phyloP scores from a whole-genome alignment of 2,888 invertebrate species.

The Meteorus colon region DNA sequence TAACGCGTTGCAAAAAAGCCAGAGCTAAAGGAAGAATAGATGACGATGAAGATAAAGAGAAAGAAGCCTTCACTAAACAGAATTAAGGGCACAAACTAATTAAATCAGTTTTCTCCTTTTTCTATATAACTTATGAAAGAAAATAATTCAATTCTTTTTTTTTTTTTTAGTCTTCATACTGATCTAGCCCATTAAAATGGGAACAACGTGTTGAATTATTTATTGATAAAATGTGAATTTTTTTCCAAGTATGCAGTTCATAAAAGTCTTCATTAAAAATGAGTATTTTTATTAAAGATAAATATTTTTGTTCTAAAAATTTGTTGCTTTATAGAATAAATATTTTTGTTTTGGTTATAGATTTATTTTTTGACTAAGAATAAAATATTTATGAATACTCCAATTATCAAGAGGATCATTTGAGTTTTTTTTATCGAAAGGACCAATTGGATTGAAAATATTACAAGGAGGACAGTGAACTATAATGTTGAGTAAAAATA shows the following conservation, averaged over 20 bases:
- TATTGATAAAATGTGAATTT: not conserved
- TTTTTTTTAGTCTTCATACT: not conserved
- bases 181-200: not conserved
- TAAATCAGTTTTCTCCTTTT: not conserved
- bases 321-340: too few relatives aligned
- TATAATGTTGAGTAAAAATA: too few relatives aligned
- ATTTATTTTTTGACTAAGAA: too few relatives aligned
- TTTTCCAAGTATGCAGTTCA: constrained; percentile 14
- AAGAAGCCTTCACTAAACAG: not conserved
- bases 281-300: too few relatives aligned
- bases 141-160: not conserved
- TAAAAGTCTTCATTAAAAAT: not conserved
- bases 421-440: too few relatives aligned
- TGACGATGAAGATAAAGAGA: not conserved
- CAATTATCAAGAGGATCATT: too few relatives aligned
- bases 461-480: too few relatives aligned
- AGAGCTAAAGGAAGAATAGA: not conserved
- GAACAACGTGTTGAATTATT: not conserved
- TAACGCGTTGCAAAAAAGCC: not conserved
- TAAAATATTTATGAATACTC: too few relatives aligned
- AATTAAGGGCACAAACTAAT: constrained; percentile 5
- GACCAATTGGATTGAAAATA: too few relatives aligned
- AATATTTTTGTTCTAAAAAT: too few relatives aligned
- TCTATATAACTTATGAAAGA: not conserved
- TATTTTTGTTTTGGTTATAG: too few relatives aligned